Conservation (phyloP, 2,113 vertebrate genomes). For the Corythoichthys intestinalis region DNA sequence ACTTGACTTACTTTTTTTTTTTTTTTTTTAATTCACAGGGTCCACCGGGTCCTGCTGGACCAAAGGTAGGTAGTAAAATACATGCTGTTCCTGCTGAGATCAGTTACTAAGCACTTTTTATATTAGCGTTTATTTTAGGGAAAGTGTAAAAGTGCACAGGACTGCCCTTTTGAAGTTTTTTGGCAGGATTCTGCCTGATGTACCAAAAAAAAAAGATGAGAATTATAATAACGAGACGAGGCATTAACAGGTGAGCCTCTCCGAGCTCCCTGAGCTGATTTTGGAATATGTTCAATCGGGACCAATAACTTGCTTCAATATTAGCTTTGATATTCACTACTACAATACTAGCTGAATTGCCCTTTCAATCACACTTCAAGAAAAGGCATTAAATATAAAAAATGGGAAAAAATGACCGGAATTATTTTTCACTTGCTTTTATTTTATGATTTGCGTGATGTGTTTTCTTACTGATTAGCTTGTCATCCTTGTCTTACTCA, state of each 20-base stretch:
- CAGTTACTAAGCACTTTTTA: conserved; percentile 10
- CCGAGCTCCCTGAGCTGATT: conserved; percentile 38
- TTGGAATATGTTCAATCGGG: conserved; percentile 13
- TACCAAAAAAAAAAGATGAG: conserved; percentile 5
- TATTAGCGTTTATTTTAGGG: conserved; percentile 1
- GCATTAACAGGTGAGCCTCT: conserved; percentile 9
- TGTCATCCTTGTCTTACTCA: too few species aligned
- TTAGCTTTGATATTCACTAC: conserved; percentile 12
- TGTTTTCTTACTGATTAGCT: too few species aligned
- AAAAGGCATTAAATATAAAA: neutral
- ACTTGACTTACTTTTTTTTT: conserved; percentile 2
- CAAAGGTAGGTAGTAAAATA: conserved; percentile 82
- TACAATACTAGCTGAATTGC: neutral
- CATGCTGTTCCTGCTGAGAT: neutral
- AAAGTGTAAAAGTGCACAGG: conserved; percentile 4
- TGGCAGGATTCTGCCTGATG: conserved; percentile 14
- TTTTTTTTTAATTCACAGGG: conserved; percentile 70
- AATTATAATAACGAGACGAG: conserved; percentile 14
- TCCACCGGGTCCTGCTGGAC: conserved; percentile 75
- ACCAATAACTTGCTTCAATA: conserved; percentile 11
- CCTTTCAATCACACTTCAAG: conserved; percentile 3
- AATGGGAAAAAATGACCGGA: neutral
- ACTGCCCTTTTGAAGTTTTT: conserved; percentile 27
- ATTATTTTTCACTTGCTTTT: too few species aligned
- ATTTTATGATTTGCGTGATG: too few species aligned